Conservation (phyloP, 2,888 invertebrate species). For the Agonopterix subpropinquella region DNA sequence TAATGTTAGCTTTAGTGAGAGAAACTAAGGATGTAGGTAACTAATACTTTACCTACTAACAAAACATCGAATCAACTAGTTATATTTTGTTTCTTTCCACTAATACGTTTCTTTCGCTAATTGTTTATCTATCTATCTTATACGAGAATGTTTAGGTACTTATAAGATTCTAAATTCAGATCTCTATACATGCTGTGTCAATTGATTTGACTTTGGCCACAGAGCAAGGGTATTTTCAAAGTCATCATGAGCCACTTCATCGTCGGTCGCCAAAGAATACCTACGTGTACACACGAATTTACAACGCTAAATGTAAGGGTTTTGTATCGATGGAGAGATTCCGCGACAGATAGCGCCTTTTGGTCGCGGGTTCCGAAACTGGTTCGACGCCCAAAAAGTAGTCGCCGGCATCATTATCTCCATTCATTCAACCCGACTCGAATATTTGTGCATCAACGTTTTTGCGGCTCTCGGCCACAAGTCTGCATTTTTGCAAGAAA, state of each 20-base stretch:
- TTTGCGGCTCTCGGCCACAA: neutral
- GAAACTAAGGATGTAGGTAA: no score
- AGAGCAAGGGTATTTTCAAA: neutral
- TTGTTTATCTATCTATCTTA: no score
- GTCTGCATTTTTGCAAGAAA: slow-evolving; percentile 24
- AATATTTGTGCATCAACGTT: slow-evolving; percentile 26
- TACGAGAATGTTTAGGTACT: no score
- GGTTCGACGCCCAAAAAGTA: slow-evolving; percentile 38
- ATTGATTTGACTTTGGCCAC: no score
- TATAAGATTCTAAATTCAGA: no score
- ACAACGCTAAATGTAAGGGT: slow-evolving; percentile 33
- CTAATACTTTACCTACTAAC: no score
- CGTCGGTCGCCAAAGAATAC: neutral
- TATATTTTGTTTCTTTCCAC: no score
- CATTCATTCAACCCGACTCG: slow-evolving; percentile 39
- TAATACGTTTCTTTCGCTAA: no score
- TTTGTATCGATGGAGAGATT: slow-evolving; percentile 43
- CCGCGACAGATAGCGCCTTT: slow-evolving; percentile 36
- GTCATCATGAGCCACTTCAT: neutral
- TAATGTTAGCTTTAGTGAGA: no score
- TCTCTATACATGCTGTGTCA: no score
- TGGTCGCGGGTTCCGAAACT: slow-evolving; percentile 35
- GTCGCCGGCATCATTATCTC: slow-evolving; percentile 32
- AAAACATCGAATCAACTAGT: no score
- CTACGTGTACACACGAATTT: slow-evolving; percentile 6